Base-by-base conservation (phyloP, 2,113 vertebrate genomes). In the Pyrgilauda ruficollis region DNA sequence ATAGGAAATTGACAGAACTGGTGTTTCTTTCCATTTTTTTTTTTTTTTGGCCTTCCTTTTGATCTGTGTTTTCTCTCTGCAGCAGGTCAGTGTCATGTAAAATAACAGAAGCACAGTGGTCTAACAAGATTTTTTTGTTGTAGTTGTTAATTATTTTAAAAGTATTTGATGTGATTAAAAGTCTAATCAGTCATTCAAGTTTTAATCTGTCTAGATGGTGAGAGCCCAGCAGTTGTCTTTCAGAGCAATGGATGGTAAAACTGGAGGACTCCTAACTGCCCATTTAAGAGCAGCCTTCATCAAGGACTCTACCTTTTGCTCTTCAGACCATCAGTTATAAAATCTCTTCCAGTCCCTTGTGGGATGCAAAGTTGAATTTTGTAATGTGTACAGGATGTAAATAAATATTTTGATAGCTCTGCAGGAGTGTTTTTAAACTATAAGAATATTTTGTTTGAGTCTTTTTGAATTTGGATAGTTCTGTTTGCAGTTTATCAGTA, bases 391-490 rank as follows among this genome's bases (percentile, higher is more conserved):
- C 39, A 67, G 24, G 21, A 7, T 87, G 47, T 84, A 91, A 97
- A 91, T 96, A 95, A 97, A 97, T 55, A 58, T 75, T 92, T 93
- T 86, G 33, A 63, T 92, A 95, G 44, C 31, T 90, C 26, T 79
- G 11, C 35, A 49, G 28, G 11, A 61, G 1, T 56, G 41, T 77
- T 78, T 76, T 50, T 84, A 1, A 78, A 74, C 61, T 49, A 15
- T n/a, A 44, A 91, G 46, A 76, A 39, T 83, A 31, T 8, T 69
- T 84, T 64, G 44, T 75, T 89, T 50, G 59, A 66, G 13, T 89
- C 50, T 87, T 87, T 47, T 56, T 53, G 46, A 46, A 39, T 66
- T 66, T 83, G 55, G 2, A 7, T 35, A 46, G 31, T 44, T 81
- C 33, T 87, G 2, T 68, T 78, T 56, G 28, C 11, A 33, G 1